Percentiles rank a stretch among this genome's conserved stretches.
Evolutionary conservation across 2,888 invertebrate genomes (phyloP).

Genomic region (Watsonalla cultraria): DNA sequence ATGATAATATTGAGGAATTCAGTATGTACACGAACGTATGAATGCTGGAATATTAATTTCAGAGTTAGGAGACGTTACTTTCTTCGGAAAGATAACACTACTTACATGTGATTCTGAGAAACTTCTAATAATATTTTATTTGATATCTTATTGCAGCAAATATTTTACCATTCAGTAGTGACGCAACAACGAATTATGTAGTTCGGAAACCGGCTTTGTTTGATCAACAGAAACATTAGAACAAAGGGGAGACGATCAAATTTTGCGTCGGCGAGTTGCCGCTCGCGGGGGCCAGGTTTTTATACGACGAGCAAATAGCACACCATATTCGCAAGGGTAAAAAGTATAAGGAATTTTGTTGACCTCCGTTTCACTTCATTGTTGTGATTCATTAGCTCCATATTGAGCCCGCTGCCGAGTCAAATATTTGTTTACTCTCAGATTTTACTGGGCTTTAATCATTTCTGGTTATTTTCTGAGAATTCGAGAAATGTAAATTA

Average conservation of each 20-base stretch:
- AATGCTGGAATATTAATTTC: not conserved
- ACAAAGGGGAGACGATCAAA: conserved; percentile 21
- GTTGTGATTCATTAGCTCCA: conserved; percentile 1
- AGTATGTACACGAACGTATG: too few species aligned
- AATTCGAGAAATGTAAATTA: not conserved
- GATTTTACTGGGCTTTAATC: not conserved
- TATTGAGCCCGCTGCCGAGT: not conserved
- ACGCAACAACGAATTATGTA: conserved; percentile 26
- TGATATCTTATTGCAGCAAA: conserved; percentile 4
- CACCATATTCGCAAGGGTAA: conserved; percentile 4
- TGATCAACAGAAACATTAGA: conserved; percentile 32
- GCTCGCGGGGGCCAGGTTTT: conserved; percentile 4
- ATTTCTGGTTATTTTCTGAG: not conserved
- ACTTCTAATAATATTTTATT: too few species aligned
- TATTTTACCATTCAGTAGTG: conserved; percentile 7
- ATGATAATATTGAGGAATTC: too few species aligned
- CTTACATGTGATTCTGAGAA: too few species aligned
- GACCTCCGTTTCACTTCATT: not conserved
- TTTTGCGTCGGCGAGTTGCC: conserved; percentile 3
- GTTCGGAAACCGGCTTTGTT: conserved; percentile 22
- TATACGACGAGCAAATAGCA: conserved; percentile 7
- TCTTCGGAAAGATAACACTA: too few species aligned
- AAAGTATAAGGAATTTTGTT: conserved; percentile 4
- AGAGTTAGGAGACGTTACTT: too few species aligned
- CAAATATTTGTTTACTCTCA: not conserved